Conservation (phyloP, 1,140 invertebrate species). For the Argopecten irradians region DNA sequence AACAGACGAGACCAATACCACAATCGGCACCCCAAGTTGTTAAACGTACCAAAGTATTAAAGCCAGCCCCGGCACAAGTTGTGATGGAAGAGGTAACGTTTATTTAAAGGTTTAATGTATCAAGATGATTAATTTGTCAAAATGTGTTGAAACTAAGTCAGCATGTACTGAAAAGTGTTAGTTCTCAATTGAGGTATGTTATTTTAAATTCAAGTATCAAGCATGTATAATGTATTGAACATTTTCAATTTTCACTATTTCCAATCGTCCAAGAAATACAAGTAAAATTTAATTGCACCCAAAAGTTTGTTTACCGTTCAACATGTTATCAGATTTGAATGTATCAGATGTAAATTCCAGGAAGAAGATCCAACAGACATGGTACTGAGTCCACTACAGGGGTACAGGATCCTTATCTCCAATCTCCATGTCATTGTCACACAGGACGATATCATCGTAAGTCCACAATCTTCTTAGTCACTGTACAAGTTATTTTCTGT, state of each 20-base stretch:
- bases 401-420: constrained; percentile 82
- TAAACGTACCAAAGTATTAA: background rate
- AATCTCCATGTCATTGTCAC: constrained; percentile 91
- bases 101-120: no score
- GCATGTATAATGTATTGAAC: no score
- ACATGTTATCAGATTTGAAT: background rate
- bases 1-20: background rate
- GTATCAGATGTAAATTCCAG: background rate
- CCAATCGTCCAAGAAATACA: background rate
- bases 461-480: no score
- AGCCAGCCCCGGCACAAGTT: background rate
- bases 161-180: no score
- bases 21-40: background rate
- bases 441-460: constrained; percentile 88
- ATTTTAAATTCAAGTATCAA: no score
- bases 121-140: no score
- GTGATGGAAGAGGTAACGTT: background rate
- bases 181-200: no score
- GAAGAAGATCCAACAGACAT: constrained; percentile 59
- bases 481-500: no score
- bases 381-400: constrained; percentile 70
- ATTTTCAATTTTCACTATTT: no score
- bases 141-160: no score
- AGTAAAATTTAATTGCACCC: background rate
- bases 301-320: background rate